Evolutionary conservation across 2,888 invertebrate genomes (phyloP).

Genomic region (Beris chalybata): DNA sequence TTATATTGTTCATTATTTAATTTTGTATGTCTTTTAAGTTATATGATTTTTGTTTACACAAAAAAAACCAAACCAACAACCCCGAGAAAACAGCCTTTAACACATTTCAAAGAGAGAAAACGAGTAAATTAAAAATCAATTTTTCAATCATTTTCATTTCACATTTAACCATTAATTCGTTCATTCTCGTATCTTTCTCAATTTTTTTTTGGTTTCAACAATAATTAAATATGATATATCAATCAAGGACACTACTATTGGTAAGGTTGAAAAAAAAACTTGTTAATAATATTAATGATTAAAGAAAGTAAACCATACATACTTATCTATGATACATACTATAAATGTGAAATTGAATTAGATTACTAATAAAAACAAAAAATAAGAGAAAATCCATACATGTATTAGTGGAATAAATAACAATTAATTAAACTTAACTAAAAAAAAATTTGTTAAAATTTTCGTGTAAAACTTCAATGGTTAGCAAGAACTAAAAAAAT

Average conservation of each 20-base stretch:
- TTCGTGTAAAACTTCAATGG: conserved; percentile 15
- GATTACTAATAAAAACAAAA: too few species aligned
- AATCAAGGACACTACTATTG: too few species aligned
- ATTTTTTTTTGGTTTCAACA: conserved; percentile 8
- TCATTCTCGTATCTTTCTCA: not conserved
- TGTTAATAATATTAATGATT: too few species aligned
- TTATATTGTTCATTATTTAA: not conserved
- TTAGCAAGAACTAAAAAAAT: conserved; percentile 13
- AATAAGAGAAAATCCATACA: too few species aligned
- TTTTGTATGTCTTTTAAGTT: not conserved
- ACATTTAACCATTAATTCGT: not conserved
- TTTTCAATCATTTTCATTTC: conserved; percentile 3
- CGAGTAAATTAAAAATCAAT: not conserved
- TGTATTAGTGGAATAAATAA: too few species aligned
- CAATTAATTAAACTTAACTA: too few species aligned
- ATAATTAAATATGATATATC: too few species aligned
- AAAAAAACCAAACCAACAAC: not conserved
- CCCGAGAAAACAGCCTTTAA: too few species aligned
- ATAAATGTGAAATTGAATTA: too few species aligned
- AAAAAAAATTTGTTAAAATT: not conserved
- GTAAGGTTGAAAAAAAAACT: too few species aligned
- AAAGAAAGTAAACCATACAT: too few species aligned
- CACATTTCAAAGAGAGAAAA: not conserved
- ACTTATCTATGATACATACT: too few species aligned
- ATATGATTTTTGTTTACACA: not conserved